Percentiles rank a stretch among this genome's conserved stretches.
phyloP scores from a whole-genome alignment of 64 coral and sea anemone species.

The Dendrophyllia cribrosa region DNA sequence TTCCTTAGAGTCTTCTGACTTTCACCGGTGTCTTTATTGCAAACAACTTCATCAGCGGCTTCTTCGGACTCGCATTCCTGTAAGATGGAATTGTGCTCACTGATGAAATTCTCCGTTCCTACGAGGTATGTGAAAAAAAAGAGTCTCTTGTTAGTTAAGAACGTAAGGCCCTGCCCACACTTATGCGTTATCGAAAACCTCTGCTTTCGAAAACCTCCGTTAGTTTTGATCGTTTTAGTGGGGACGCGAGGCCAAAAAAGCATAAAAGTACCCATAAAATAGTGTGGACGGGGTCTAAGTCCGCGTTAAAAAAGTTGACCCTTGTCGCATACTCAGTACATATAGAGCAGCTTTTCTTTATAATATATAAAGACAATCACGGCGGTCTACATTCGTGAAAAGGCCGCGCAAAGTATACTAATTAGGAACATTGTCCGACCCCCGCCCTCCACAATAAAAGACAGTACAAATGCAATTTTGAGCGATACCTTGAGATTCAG shows the following conservation, averaged over 20 bases:
- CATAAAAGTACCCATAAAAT: background rate
- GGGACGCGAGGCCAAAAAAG: background rate
- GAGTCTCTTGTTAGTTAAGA: background rate
- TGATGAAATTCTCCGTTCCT: background rate
- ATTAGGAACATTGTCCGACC: background rate
- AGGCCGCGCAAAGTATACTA: background rate
- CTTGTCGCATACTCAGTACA: background rate
- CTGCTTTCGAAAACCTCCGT: background rate
- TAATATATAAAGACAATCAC: background rate
- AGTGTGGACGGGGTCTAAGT: background rate
- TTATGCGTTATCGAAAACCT: too few species aligned
- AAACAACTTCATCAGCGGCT: conserved; percentile 1
- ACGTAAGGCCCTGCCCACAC: background rate
- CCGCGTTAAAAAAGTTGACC: background rate
- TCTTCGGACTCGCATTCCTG: background rate
- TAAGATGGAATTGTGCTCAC: conserved; percentile 5
- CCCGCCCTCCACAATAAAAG: conserved; percentile 3
- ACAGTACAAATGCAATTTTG: background rate
- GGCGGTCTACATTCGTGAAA: background rate
- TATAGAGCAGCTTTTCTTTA: background rate
- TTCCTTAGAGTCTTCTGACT: background rate
- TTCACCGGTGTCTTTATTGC: conserved; percentile 15
- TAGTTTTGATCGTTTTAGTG: background rate
- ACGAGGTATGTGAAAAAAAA: background rate
- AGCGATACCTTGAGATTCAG: conserved; percentile 1